Evolutionary conservation across 2,797 vertebrate genomes (phyloP), one percentile per base, ranked within the genome.

Genomic region (Chloroceryle inda): DNA sequence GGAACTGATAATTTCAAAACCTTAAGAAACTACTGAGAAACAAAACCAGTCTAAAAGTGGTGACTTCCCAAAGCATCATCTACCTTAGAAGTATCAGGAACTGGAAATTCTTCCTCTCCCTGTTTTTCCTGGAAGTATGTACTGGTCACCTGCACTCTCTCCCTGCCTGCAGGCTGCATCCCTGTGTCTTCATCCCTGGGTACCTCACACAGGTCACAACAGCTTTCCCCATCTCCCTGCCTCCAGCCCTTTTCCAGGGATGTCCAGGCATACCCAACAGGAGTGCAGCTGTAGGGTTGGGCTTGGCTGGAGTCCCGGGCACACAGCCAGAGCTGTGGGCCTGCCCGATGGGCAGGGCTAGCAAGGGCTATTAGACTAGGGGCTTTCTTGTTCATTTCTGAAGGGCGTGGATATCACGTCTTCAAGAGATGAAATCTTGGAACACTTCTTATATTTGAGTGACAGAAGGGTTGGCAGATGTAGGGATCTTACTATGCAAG

Each of bases 311-410:
- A 55, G 27, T 37, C 42, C 69, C 52, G 45, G 45, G 16, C 59
- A 31, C 62, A 17, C 42, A 19, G 69, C 66, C 85, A 45, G 53
- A 44, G 58, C 50, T 0, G 0, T 37, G 58, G 31, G 18, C 68
- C 18, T 83, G 68, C 61, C 0, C 0, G 49, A 47, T 1, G 0
- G 47, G 35, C 23, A 64, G 0, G 0, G n/a, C 53, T 90, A 0
- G 45, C 0, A 0, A 86, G 91, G 55, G 20, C 49, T 61, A 31
- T 64, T 64, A 45, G 23, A 27, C 79, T 50, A 31, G 20, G 69
- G 76, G 52, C 27, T 88, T 85, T 67, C 72, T 50, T 0, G 0
- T 33, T 29, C 24, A 5, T 84, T 93, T 90, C 76, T 81, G n/a
- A 84, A 91, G 18, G 17, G 13, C 2, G 13, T 63, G 19, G 50